phyloP scores from a whole-genome alignment of 2,797 vertebrate genomes.

The Triplophysa yarkandensis region DNA sequence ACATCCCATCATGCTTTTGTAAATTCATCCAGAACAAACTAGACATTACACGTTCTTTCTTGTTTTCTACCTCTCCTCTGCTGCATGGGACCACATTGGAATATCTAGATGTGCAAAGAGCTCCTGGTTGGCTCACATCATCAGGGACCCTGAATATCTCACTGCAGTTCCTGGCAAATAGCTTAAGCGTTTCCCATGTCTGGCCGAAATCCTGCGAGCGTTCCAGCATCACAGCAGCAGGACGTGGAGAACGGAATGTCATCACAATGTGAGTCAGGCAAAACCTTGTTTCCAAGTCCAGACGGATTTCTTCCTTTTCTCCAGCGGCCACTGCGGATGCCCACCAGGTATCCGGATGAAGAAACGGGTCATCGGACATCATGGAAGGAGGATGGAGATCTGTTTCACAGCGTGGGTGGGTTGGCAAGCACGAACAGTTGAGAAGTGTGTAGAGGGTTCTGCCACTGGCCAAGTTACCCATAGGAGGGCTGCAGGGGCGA shows the following conservation, averaged over 20 bases:
- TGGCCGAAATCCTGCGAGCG: slow-evolving; percentile 82
- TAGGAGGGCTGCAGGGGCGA: slow-evolving; percentile 83
- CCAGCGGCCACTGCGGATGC: slow-evolving; percentile 72
- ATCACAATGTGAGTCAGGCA: slow-evolving; percentile 84
- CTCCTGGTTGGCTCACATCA: slow-evolving; percentile 74
- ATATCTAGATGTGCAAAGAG: slow-evolving; percentile 87
- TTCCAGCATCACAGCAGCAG: slow-evolving; percentile 84
- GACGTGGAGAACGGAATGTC: slow-evolving; percentile 85
- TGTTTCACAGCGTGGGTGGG: slow-evolving; percentile 65
- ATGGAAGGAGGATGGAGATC: slow-evolving; percentile 78
- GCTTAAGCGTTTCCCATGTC: slow-evolving; percentile 83
- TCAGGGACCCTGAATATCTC: slow-evolving; percentile 80
- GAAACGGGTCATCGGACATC: slow-evolving; percentile 86
- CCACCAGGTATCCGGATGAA: slow-evolving; percentile 85
- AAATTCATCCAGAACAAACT: too few relatives aligned
- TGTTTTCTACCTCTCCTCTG: slow-evolving; percentile 81
- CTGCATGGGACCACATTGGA: slow-evolving; percentile 79
- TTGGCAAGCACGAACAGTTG: slow-evolving; percentile 72
- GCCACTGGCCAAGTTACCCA: slow-evolving; percentile 85
- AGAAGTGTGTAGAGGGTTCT: slow-evolving; percentile 77
- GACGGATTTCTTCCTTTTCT: slow-evolving; percentile 79
- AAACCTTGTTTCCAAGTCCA: slow-evolving; percentile 84
- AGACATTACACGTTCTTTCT: too few relatives aligned
- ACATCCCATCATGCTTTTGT: neutral
- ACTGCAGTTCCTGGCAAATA: slow-evolving; percentile 85